phyloP scores from a whole-genome alignment of 2,113 vertebrate species.

The Saimiri boliviensis region DNA sequence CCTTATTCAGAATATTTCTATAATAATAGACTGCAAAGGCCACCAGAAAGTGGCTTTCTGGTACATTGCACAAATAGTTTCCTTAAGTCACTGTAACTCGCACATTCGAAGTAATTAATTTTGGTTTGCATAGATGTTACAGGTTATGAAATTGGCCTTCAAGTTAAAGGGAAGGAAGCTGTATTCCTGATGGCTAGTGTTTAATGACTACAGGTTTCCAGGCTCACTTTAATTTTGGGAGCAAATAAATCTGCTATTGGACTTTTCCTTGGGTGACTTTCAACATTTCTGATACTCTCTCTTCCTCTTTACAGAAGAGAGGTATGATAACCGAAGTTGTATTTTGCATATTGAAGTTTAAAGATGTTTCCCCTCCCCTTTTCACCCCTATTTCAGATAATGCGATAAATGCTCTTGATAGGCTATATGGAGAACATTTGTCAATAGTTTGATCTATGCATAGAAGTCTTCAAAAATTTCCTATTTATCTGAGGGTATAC shows the following conservation, averaged over 20 bases:
- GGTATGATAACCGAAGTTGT: not conserved
- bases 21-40: not conserved
- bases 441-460: not conserved
- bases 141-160: not conserved
- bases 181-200: not conserved
- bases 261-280: not conserved
- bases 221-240: not conserved
- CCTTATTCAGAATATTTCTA: constrained; percentile 10
- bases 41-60: not conserved
- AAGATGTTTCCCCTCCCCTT: not conserved
- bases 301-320: constrained; percentile 32
- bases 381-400: not conserved
- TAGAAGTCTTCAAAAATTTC: not conserved
- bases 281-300: not conserved
- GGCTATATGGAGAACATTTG: not conserved
- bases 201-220: not conserved
- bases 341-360: not conserved
- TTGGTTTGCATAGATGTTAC: not conserved
- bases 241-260: not conserved
- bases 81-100: not conserved
- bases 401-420: not conserved
- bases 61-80: not conserved
- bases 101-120: not conserved
- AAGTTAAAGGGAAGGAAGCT: not conserved
- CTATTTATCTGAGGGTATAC: not conserved